A percentile compares a stretch with the other conserved stretches of the same genome.
These are phyloP conservation scores for Stichopus chloronotus DNA, from an alignment of 35 echinoderm and acorn worm species.

Conservation along the genomic window DNA sequence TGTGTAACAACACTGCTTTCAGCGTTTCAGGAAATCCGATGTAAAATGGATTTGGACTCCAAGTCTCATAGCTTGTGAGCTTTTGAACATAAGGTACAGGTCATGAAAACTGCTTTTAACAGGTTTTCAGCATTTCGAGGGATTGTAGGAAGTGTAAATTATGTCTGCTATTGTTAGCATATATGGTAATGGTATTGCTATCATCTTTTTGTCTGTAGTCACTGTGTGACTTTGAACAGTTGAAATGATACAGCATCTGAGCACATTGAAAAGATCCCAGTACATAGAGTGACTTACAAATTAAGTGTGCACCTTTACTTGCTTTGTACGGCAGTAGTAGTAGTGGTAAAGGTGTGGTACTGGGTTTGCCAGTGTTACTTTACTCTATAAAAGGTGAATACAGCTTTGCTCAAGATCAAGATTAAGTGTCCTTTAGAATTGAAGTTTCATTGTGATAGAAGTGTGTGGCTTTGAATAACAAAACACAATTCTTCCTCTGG, in stretches of 20 bases:
- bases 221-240: neutral
- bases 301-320: neutral
- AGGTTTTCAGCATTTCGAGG: constrained; percentile 8
- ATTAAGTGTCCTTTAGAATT: too few species aligned
- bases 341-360: too few species aligned
- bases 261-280: neutral
- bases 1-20: constrained; percentile 28
- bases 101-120: constrained; percentile 45
- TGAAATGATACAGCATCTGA: neutral
- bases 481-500: too few species aligned
- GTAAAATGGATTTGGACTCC: constrained; percentile 25
- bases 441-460: too few species aligned
- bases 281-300: neutral
- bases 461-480: too few species aligned
- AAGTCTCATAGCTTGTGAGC: constrained; percentile 5
- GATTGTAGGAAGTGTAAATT: constrained; percentile 22
- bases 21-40: constrained; percentile 45
- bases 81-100: neutral
- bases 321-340: too few species aligned
- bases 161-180: constrained; percentile 39
- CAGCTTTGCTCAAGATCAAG: too few species aligned
- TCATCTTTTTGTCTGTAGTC: neutral
- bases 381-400: too few species aligned
- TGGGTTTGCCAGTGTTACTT: too few species aligned
- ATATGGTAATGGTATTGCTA: constrained; percentile 22